Conservation (phyloP, 2,888 invertebrate genomes). For the Rhyacophila evoluta region DNA sequence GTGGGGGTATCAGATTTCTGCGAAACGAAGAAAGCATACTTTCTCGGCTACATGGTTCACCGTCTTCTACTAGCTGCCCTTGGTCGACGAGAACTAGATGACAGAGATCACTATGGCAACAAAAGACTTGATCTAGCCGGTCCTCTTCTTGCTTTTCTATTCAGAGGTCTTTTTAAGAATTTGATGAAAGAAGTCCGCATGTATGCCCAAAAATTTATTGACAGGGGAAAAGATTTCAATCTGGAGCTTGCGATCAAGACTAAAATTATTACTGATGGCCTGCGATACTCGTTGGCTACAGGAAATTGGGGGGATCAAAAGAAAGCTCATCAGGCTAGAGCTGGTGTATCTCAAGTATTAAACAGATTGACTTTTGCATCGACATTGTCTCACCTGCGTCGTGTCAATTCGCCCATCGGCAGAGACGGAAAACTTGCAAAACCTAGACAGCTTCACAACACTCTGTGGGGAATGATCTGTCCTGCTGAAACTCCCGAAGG, state of each 20-base stretch:
- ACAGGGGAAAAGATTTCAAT: conserved; percentile 98
- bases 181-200: conserved; percentile 97
- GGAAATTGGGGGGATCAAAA: conserved; percentile 99
- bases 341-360: conserved; percentile 97
- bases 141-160: conserved; percentile 95
- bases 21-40: conserved; percentile 99
- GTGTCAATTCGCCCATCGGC: conserved; percentile 99
- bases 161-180: conserved; percentile 96
- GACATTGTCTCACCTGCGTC: conserved; percentile 96
- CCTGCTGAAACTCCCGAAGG: conserved; percentile 99
- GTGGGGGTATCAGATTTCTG: conserved; percentile 99
- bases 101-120: conserved; percentile 99
- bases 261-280: conserved; percentile 96
- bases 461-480: conserved; percentile 99
- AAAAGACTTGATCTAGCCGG: conserved; percentile 98
- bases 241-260: conserved; percentile 97
- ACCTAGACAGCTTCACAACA: conserved; percentile 98
- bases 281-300: conserved; percentile 97
- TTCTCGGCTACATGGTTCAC: conserved; percentile 99
- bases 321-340: conserved; percentile 98
- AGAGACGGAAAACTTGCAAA: conserved; percentile 99
- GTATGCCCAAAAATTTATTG: conserved; percentile 99
- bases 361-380: conserved; percentile 99
- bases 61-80: conserved; percentile 92
- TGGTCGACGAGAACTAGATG: conserved; percentile 96